Evolutionary conservation across 2,888 invertebrate genomes (phyloP).

Genomic region (Orthosia incerta): DNA sequence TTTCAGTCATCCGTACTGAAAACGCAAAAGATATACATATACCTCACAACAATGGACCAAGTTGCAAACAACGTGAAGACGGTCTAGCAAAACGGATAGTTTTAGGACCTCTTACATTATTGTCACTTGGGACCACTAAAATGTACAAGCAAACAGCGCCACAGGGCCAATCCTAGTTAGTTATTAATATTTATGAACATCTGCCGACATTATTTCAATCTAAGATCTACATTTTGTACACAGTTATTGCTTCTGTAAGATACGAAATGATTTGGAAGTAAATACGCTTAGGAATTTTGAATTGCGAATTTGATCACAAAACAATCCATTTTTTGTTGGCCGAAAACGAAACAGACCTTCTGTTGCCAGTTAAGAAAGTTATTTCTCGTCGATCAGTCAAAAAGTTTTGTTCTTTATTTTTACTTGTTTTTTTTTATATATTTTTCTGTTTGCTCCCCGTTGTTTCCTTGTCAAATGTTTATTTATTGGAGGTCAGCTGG

Average conservation of each 20-base stretch:
- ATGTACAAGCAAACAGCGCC: slow-evolving; percentile 46
- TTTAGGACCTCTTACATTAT: slow-evolving; percentile 48
- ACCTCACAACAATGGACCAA: slow-evolving; percentile 32
- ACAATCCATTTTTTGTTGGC: slow-evolving; percentile 65
- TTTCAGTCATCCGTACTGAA: slow-evolving; percentile 20
- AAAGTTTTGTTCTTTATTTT: slow-evolving; percentile 73
- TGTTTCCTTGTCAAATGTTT: slow-evolving; percentile 74
- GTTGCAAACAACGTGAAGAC: slow-evolving; percentile 30
- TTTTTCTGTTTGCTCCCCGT: slow-evolving; percentile 68
- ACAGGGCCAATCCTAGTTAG: slow-evolving; percentile 44
- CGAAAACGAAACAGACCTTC: slow-evolving; percentile 48
- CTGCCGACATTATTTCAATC: slow-evolving; percentile 68
- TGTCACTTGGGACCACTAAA: slow-evolving; percentile 59
- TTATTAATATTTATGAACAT: slow-evolving; percentile 72
- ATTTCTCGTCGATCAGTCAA: slow-evolving; percentile 78
- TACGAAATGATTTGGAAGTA: slow-evolving; percentile 72
- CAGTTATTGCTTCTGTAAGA: slow-evolving; percentile 69
- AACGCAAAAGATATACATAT: slow-evolving; percentile 28
- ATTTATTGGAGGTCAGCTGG: slow-evolving; percentile 72
- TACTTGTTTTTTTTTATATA: slow-evolving; percentile 72
- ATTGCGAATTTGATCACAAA: slow-evolving; percentile 70
- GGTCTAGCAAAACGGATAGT: slow-evolving; percentile 39
- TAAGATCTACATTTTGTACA: slow-evolving; percentile 65
- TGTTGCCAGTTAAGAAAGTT: slow-evolving; percentile 69
- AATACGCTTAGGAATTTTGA: slow-evolving; percentile 67